Conservation (phyloP, 2,797 vertebrate genomes). For the Urosaurus nigricauda region DNA sequence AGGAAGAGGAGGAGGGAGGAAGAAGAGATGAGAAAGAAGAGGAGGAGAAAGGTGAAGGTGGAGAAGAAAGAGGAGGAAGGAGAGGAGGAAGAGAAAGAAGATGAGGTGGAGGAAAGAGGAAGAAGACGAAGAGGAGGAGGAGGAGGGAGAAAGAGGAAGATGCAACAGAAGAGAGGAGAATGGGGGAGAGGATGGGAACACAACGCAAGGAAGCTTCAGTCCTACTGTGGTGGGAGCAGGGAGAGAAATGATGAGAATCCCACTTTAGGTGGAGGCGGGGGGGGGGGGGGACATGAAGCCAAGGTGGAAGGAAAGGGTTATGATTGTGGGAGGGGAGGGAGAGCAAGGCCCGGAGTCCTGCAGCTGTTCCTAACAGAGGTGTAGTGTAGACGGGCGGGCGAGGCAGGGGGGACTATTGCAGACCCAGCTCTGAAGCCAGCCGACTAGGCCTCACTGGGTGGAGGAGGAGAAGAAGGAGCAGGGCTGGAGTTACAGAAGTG, state of each 20-base stretch:
- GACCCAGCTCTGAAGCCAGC: neutral
- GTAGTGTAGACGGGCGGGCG: constrained; percentile 44
- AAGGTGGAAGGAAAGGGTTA: neutral
- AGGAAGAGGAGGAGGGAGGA: no score
- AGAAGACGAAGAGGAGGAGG: neutral
- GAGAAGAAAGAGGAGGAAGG: neutral
- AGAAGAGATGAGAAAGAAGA: no score
- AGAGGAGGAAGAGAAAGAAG: neutral
- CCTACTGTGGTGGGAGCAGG: neutral
- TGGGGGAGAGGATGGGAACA: no score
- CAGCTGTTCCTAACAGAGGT: constrained; percentile 24
- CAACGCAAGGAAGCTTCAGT: no score
- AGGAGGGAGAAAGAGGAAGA: no score
- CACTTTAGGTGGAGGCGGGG: constrained; percentile 58
- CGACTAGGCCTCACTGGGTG: neutral
- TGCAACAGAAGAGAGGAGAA: no score
- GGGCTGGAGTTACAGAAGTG: no score
- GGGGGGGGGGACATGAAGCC: constrained; percentile 46
- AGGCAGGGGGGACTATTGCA: no score
- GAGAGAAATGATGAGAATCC: no score
- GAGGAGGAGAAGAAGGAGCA: neutral
- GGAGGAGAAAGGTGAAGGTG: neutral
- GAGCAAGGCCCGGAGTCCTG: neutral
- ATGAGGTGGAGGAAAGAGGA: no score
- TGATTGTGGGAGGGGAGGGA: neutral